These are phyloP conservation scores for Pangasius sanitwongsei DNA, from an alignment of 2,797 vertebrate species.

Conservation along the genomic window DNA sequence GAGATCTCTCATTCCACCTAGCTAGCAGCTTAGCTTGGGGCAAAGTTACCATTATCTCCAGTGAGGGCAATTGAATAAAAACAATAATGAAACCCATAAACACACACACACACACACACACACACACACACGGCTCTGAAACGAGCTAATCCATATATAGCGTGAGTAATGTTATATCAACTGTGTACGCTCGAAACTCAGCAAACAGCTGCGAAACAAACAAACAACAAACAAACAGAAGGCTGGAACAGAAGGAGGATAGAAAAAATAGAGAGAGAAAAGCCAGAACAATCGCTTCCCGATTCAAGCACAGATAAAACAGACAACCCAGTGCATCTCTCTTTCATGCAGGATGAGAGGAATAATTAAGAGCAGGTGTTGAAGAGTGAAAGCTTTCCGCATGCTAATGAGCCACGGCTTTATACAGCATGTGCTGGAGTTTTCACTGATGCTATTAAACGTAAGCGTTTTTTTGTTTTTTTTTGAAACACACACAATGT, in stretches of 20 bases:
- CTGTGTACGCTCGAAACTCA: background rate
- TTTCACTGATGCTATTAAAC: background rate
- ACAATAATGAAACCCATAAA: background rate
- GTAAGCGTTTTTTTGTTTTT: background rate
- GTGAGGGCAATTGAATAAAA: too few relatives aligned
- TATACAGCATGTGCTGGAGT: background rate
- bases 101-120: background rate
- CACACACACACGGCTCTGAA: background rate
- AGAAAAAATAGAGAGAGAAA: conserved; percentile 20
- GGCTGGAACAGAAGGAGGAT: background rate
- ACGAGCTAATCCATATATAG: background rate
- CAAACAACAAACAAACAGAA: conserved; percentile 34
- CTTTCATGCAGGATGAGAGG: conserved; percentile 64
- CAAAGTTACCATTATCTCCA: background rate
- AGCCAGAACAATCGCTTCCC: conserved; percentile 2
- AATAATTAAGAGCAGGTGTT: conserved; percentile 57
- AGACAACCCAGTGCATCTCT: conserved; percentile 35
- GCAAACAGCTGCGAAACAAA: background rate
- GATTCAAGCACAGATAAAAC: conserved; percentile 52
- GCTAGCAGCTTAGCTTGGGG: background rate
- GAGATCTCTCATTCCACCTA: background rate
- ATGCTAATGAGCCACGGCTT: conserved; percentile 19
- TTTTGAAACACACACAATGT: background rate
- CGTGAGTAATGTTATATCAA: background rate
- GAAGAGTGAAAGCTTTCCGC: conserved; percentile 5